Base-by-base conservation (phyloP, 2,888 invertebrate genomes). In the Polyommatus iphigenia region DNA sequence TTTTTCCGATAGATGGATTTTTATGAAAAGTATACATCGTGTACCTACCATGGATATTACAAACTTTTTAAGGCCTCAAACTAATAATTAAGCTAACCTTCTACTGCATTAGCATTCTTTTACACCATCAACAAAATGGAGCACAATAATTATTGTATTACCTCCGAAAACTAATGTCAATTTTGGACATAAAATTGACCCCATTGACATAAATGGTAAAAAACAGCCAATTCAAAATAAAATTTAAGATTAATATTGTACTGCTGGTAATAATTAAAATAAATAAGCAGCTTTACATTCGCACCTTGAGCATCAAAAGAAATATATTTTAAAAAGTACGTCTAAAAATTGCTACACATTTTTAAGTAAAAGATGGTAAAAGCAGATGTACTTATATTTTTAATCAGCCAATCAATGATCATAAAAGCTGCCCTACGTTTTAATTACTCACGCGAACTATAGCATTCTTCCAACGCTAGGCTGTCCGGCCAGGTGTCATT, bases 401-500 rank as follows among this genome's bases (percentile, higher is more conserved):
- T 72, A 72, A 72, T 72, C 41, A 72, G n/a, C 36, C 72, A 41
- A 73, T 50, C 73, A 72, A 73, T 73, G 81, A 82, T 80, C 85
- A 84, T 86, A 85, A 87, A 88, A 86, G 87, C 84, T 85, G 82
- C 79, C 80, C 79, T 82, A 85, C 87, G 85, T 85, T 87, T 86
- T 87, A 88, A 88, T 88, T 88, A 85, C 84, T 78, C 80, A 84
- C 77, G 80, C 80, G 77, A 81, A 79, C 81, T 79, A 73, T 79
- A 79, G 83, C 84, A 85, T 85, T 84, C 84, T 83, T 82, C 84
- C 59, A 41, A 29, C 73, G 72, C 86, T 89, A 88, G 89, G 86
- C 87, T 82, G 86, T 86, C 88, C 86, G 83, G 87, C 91, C 93
- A 92, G 93, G 92, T 93, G 93, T 88, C 90, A 87, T 80, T 83